Evolutionary conservation across 2,888 invertebrate genomes (phyloP), one percentile per base, ranked within the genome.

Genomic region (Metalampra italica): DNA sequence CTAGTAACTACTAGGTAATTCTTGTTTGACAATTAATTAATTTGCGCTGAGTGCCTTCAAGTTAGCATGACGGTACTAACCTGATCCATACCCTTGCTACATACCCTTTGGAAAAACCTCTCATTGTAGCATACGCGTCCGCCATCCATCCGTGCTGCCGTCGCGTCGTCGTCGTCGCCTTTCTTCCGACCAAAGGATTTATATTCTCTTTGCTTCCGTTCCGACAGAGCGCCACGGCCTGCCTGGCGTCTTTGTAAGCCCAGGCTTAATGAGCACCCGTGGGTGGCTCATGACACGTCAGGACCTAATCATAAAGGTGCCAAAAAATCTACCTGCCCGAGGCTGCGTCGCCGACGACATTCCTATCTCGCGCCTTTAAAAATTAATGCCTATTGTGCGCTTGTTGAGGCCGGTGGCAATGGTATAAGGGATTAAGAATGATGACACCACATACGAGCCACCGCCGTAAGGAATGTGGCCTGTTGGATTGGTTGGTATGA

Each of bases 281-380:
- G 86, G 88, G 87, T 86, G 85, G 86, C 86, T 81, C 84, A 85
- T 85, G 85, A 87, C 81, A 85, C 77, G 84, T 78, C 82, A 82
- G 82, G 86, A 85, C 82, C 75, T 78, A 82, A 85, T 87, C 83
- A 83, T 84, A 85, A 86, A 87, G 84, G 86, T 84, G 87, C 83
- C 82, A 87, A 88, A 87, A 80, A 82, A 75, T 84, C 76, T 88
- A 89, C 88, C 88, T 88, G 88, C 74, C 66, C 60, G 66, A 70
- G 66, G 74, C 71, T 64, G 68, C 71, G 34, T 4, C 38, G 38
- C 38, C 74, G 74, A 73, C 82, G 79, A 81, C 87, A 87, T 86
- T 86, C 85, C 82, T 85, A 75, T 73, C 78, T 76, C 73, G 71
- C 72, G 68, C 79, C 76, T 78, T 84, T 77, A 74, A 80, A 83